These are phyloP conservation scores for Proales similis DNA, from an alignment of 1,140 invertebrate species.

Conservation along the genomic window DNA sequence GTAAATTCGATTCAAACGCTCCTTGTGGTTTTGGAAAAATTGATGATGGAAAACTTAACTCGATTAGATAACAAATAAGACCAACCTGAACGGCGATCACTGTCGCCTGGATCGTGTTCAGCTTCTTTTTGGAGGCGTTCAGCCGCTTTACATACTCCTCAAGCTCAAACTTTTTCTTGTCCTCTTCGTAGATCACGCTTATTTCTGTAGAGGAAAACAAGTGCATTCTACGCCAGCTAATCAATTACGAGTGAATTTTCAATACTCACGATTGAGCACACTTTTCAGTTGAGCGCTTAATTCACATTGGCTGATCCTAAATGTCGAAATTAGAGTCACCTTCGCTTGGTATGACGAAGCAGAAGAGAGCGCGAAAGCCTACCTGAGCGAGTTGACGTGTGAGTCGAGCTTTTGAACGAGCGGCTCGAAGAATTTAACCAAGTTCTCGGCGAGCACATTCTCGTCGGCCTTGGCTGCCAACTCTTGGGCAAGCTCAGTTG, in stretches of 20 bases:
- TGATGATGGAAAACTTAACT: not conserved
- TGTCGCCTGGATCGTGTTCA: constrained; percentile 27
- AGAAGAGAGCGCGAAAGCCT: not conserved
- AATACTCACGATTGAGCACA: constrained; percentile 6
- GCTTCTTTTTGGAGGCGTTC: constrained; percentile 14
- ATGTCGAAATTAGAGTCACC: not conserved
- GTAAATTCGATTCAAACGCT: constrained; percentile 31
- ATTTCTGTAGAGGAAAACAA: constrained; percentile 10
- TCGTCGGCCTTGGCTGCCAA: constrained; percentile 1
- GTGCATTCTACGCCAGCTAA: not conserved
- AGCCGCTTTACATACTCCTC: constrained; percentile 26
- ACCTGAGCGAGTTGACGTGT: constrained; percentile 26
- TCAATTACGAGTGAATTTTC: not conserved
- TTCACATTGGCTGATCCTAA: constrained; percentile 10
- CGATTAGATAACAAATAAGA: not conserved
- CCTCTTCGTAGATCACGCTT: constrained; percentile 24
- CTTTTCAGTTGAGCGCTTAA: constrained; percentile 23
- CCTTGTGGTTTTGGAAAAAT: constrained; percentile 1
- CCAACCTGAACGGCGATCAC: constrained; percentile 29
- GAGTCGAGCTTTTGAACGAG: constrained; percentile 31
- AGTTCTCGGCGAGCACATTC: constrained; percentile 2
- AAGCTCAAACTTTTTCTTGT: constrained; percentile 24
- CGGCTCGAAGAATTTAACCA: constrained; percentile 30
- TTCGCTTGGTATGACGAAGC: not conserved
- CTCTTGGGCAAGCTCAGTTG: not conserved